These are phyloP conservation scores for Axis porcinus DNA, from an alignment of 2,113 vertebrate genomes.

Conservation along the genomic window DNA sequence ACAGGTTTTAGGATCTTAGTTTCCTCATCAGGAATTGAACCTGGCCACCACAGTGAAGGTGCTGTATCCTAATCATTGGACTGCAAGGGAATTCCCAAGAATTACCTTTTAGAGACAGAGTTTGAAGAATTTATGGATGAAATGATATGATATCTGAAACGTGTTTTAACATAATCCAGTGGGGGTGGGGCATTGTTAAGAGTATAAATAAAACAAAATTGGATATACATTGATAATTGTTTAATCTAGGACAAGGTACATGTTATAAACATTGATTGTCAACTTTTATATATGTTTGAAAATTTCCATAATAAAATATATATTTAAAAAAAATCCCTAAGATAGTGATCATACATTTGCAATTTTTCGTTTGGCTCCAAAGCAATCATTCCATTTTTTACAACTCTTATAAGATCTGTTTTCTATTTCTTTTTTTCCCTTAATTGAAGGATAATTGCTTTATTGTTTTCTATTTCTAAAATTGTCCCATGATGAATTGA, in stretches of 20 bases:
- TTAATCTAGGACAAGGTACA: neutral
- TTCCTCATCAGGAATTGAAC: neutral
- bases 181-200: neutral
- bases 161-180: neutral
- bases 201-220: neutral
- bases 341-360: neutral
- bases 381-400: neutral
- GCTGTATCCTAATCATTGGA: neutral
- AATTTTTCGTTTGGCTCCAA: neutral
- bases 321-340: neutral
- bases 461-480: neutral
- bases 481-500: neutral
- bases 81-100: neutral
- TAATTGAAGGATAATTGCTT: neutral
- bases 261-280: neutral
- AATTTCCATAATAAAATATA: neutral
- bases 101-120: neutral
- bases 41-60: rapidly evolving
- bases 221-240: neutral
- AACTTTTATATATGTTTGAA: neutral
- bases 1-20: neutral
- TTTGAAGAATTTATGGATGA: neutral
- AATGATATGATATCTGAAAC: neutral
- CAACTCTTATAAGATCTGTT: neutral
- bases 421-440: neutral